Base-by-base conservation (phyloP, 1,140 invertebrate species). In the Cryptotermes secundus region DNA sequence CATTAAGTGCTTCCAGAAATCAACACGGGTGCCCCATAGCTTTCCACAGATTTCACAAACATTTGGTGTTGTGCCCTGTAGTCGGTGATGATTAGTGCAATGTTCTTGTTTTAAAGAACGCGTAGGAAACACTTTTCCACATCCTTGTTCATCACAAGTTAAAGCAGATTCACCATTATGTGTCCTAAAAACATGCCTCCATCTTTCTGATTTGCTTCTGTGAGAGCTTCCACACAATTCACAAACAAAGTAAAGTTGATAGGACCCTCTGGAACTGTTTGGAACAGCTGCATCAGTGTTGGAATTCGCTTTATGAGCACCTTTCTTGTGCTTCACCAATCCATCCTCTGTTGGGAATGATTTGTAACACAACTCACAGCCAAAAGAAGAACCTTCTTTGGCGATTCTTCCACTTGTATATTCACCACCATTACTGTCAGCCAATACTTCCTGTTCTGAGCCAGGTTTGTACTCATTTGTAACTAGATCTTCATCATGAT, bases 1-100 rank as follows among this genome's bases (percentile, higher is more conserved):
- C 91, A 92, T 92, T 35, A 92, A 90, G 34, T 92, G 91, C 85
- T 92, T 92, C 89, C 91, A 92, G 85, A 91, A 92, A 86, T 92
- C 91, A 3, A 91, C 91, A 49, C 91, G 89, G 80, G 90, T 91
- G n/a, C 90, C 89, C 91, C 91, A 92, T 24, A 92, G 85, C 86
- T 92, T 91, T 0, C 91, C 91, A 84, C 92, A 92, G 36, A 92
- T 90, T 81, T 91, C 90, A 85, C 90, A 91, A 0, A 90, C 90
- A 65, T 91, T 91, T 0, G 90, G 90, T 0, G 89, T 90, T 34
- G 88, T 87, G 10, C 91, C 91, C 86, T 92, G 91, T 2, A 90
- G 86, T 38, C 89, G 85, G 80, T 92, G 91, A 86, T 92, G 91
- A 49, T 81, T 86, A 34, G 90, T 89, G 9, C 84, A 82, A 82